phyloP scores from a whole-genome alignment of 2,113 vertebrate species.

The Bungarus multicinctus region DNA sequence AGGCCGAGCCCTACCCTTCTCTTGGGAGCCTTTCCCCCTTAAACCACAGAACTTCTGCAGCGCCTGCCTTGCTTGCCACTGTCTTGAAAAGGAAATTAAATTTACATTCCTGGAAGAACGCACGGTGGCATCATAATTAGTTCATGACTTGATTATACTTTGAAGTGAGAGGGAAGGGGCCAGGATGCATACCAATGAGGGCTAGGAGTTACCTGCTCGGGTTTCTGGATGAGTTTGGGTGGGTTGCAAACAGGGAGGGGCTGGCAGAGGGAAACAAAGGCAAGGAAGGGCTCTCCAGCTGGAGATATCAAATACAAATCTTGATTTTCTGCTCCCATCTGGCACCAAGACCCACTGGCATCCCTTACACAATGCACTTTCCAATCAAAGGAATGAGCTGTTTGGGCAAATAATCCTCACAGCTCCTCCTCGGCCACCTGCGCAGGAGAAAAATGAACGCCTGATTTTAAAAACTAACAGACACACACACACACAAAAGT shows the following conservation, averaged over 20 bases:
- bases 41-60: slow-evolving; percentile 49
- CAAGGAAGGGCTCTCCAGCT: slow-evolving; percentile 35
- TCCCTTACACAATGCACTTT: slow-evolving; percentile 26
- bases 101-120: slow-evolving; percentile 71
- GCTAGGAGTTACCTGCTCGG: slow-evolving; percentile 46
- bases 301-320: slow-evolving; percentile 45
- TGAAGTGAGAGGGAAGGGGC: slow-evolving; percentile 58
- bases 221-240: background rate
- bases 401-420: slow-evolving; percentile 38
- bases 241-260: slow-evolving; percentile 46
- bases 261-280: slow-evolving; percentile 43
- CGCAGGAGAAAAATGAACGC: slow-evolving; percentile 37
- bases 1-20: slow-evolving; percentile 46
- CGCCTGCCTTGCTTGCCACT: slow-evolving; percentile 55
- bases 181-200: slow-evolving; percentile 56
- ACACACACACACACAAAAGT: too few relatives aligned
- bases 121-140: slow-evolving; percentile 60
- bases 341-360: slow-evolving; percentile 36
- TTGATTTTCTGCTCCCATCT: slow-evolving; percentile 22
- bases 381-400: slow-evolving; percentile 37
- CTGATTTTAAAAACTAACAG: slow-evolving; percentile 25
- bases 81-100: slow-evolving; percentile 69
- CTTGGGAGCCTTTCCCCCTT: slow-evolving; percentile 53
- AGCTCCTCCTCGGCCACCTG: slow-evolving; percentile 33
- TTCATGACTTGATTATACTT: slow-evolving; percentile 72